Base-by-base conservation (phyloP, 2,888 invertebrate genomes). In the Drosophila anomalata region DNA sequence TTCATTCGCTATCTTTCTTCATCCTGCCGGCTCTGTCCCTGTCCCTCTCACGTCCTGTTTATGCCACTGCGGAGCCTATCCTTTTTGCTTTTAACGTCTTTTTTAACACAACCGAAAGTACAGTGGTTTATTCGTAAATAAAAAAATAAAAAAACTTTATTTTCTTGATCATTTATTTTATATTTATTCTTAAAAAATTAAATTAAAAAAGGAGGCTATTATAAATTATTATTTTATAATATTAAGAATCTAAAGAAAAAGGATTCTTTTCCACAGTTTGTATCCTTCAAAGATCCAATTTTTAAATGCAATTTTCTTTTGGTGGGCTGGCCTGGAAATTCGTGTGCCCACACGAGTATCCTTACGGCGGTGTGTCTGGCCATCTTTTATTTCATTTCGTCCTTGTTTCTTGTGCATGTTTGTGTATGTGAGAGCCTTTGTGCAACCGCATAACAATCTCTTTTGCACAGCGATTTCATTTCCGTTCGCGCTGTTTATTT, bases 401-500 rank as follows among this genome's bases (percentile, higher is more conserved):
- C 26, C 63, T 63, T 50, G 46, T 52, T 52, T 62, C 47, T 62
- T 33, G 17, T n/a, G 50, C 42, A 31, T 48, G 51, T 29, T 54
- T 31, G 36, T 8, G n/a, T 41, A 3, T 29, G 9, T 22, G 20
- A 51, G 60, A 50, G 78, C 73, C 81, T 78, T 87, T 87, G 82
- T 82, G 73, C 72, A 73, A 78, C 78, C 77, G 73, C 65, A 73
- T 71, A 82, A 87, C 85, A 87, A 81, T 79, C 87, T 84, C 77
- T 79, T 78, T 81, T 77, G 71, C 85, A 73, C 82, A 85, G 73
- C 81, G 78, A 82, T 84, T 82, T 87, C 82, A 82, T 82, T 82
- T 82, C 85, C 87, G 85, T 57, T 76, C 71, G 75, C 41, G 53
- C 71, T 71, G 56, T 17, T 17, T 17, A 1, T 17, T 17, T 17